Percentiles rank a stretch among this genome's conserved stretches.
Evolutionary conservation across 2,888 invertebrate species (phyloP).

Genomic region (Actias luna): DNA sequence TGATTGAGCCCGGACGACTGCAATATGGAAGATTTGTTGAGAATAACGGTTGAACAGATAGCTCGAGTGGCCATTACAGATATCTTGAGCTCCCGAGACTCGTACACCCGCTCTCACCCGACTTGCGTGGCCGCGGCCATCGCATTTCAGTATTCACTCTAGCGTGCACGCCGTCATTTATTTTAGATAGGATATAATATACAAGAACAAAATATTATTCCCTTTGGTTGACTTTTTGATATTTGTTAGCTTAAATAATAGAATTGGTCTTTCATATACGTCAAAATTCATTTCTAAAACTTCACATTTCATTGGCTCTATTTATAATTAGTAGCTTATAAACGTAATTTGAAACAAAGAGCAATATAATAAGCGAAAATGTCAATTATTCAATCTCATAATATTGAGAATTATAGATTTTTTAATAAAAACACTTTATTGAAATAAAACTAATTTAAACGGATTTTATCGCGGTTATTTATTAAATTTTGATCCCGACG

Average conservation of each 20-base stretch:
- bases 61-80: slow-evolving; percentile 78
- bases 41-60: slow-evolving; percentile 73
- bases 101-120: slow-evolving; percentile 48
- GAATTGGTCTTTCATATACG: too few species aligned
- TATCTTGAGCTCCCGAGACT: slow-evolving; percentile 65
- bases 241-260: neutral
- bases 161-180: slow-evolving; percentile 34
- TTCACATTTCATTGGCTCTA: neutral
- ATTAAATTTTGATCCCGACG: too few species aligned
- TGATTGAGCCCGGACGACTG: slow-evolving; percentile 65
- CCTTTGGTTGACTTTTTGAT: neutral
- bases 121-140: slow-evolving; percentile 32
- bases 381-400: too few species aligned
- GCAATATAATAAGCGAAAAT: neutral
- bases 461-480: too few species aligned
- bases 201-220: neutral
- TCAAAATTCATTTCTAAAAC: neutral
- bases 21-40: slow-evolving; percentile 75
- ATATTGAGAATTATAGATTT: too few species aligned
- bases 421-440: too few species aligned
- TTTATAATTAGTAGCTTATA: neutral
- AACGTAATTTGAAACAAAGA: slow-evolving; percentile 29
- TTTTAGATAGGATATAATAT: slow-evolving; percentile 36
- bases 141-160: slow-evolving; percentile 53
- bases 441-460: too few species aligned